A percentile compares a stretch with the other conserved stretches of the same genome.
Evolutionary conservation across 64 coral and sea anemone genomes (phyloP).

Genomic region (Astreopora myriophthalma): DNA sequence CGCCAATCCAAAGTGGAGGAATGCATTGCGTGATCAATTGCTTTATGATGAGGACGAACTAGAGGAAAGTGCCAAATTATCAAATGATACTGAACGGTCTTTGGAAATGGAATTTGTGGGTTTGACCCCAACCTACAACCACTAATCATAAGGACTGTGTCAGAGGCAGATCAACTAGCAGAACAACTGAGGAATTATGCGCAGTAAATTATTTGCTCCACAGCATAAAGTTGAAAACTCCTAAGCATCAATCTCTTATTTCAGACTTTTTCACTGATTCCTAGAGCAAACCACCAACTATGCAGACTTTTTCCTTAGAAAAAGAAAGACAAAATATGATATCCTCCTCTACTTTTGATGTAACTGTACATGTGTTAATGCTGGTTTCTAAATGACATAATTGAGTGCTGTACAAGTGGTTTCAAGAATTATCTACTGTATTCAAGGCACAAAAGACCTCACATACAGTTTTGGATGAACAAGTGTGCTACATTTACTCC

Average conservation of each 20-base stretch:
- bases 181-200: no score
- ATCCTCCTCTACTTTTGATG: not conserved
- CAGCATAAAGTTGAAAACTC: no score
- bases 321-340: no score
- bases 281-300: not conserved
- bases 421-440: no score
- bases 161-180: no score
- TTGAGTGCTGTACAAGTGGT: not conserved
- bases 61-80: not conserved
- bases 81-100: not conserved
- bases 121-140: not conserved
- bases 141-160: no score
- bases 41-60: not conserved
- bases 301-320: no score
- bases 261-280: no score
- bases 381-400: not conserved
- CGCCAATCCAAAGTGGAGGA: not conserved
- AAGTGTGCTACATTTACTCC: no score
- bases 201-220: not conserved
- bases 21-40: not conserved
- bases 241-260: no score
- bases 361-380: not conserved
- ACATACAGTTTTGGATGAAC: no score
- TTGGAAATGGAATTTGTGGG: not conserved
- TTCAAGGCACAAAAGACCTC: no score